Evolutionary conservation across 2,797 vertebrate species (phyloP).

Genomic region (Hephaestus fuliginosus): DNA sequence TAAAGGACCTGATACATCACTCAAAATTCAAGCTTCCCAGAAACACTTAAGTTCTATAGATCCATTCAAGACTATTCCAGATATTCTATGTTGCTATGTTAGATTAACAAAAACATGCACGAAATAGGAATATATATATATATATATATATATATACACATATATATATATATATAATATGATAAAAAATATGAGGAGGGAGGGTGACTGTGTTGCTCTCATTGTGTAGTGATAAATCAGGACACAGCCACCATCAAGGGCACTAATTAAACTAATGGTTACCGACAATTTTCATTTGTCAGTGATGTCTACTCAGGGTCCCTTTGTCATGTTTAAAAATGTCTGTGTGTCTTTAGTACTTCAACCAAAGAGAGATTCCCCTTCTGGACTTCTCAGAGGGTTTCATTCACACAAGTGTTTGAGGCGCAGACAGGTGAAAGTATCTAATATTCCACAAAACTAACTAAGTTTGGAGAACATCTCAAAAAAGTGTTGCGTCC

Average conservation of each 20-base stretch:
- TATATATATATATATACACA: background rate
- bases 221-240: background rate
- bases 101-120: background rate
- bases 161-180: too few species aligned
- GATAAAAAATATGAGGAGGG: background rate
- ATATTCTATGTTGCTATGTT: background rate
- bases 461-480: background rate
- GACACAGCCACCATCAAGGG: background rate
- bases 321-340: too few species aligned
- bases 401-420: background rate
- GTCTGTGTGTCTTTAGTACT: too few species aligned
- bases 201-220: background rate
- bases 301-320: too few species aligned
- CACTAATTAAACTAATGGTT: background rate
- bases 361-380: background rate
- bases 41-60: background rate
- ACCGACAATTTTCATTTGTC: background rate
- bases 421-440: background rate
- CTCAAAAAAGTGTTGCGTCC: background rate
- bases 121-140: background rate
- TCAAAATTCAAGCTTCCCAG: background rate
- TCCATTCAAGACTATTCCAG: background rate
- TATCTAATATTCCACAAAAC: background rate
- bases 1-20: background rate
- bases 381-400: background rate